Conservation (phyloP, 2,888 invertebrate genomes). For the Sisyra terminalis region DNA sequence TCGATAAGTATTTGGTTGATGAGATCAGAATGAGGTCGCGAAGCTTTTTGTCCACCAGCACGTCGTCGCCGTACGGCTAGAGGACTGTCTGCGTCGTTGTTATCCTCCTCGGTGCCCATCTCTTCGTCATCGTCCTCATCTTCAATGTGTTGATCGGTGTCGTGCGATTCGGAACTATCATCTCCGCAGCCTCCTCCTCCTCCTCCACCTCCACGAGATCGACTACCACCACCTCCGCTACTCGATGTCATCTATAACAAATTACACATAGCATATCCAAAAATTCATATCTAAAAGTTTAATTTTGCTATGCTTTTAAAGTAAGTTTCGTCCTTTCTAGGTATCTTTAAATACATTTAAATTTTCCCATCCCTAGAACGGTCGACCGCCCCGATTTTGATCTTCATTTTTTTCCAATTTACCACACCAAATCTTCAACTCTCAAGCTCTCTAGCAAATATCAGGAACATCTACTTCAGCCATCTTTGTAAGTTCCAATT, state of each 20-base stretch:
- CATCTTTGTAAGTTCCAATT: too few relatives aligned
- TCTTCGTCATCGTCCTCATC: slow-evolving; percentile 38
- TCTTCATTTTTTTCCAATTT: too few relatives aligned
- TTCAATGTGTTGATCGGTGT: slow-evolving; percentile 33
- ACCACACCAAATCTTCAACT: too few relatives aligned
- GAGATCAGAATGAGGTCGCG: slow-evolving; percentile 38
- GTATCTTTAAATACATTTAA: too few relatives aligned
- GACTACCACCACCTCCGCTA: slow-evolving; percentile 22
- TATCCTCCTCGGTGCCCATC: slow-evolving; percentile 34
- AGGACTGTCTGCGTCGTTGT: slow-evolving; percentile 33
- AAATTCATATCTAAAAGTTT: not conserved
- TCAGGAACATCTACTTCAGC: too few relatives aligned
- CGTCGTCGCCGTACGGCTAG: slow-evolving; percentile 31
- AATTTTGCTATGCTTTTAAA: too few relatives aligned
- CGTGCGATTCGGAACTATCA: slow-evolving; percentile 38
- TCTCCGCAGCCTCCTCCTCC: slow-evolving; percentile 28
- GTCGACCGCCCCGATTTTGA: too few relatives aligned
- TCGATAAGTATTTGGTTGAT: slow-evolving; percentile 40
- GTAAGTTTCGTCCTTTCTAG: too few relatives aligned
- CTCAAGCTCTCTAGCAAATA: too few relatives aligned
- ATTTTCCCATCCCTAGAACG: too few relatives aligned
- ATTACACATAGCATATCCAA: not conserved
- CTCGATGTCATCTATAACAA: slow-evolving; percentile 32
- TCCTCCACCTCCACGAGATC: slow-evolving; percentile 26
- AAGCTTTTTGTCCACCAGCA: slow-evolving; percentile 21